A percentile compares a stretch with the other conserved stretches of the same genome.
These are phyloP conservation scores for Agrotis ipsilon DNA, from an alignment of 2,888 invertebrate species.

Conservation along the genomic window DNA sequence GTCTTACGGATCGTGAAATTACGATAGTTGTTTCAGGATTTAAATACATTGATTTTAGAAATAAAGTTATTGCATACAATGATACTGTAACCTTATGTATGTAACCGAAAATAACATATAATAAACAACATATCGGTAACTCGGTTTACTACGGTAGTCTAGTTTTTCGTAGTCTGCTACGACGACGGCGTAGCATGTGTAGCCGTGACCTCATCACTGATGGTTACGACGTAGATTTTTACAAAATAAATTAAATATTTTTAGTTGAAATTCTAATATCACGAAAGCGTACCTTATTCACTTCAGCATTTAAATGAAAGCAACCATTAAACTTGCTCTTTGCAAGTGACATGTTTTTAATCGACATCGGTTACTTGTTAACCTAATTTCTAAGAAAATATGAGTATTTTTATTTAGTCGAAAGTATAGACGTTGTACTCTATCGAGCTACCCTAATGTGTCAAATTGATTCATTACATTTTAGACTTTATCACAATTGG, in stretches of 20 bases:
- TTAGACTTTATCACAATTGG: too few species aligned
- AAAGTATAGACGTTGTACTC: too few species aligned
- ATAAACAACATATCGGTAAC: not conserved
- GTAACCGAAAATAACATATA: too few species aligned
- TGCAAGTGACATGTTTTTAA: constrained; percentile 35
- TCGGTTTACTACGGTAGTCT: not conserved
- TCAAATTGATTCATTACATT: too few species aligned
- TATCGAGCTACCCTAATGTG: too few species aligned
- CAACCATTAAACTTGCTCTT: constrained; percentile 20
- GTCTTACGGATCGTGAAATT: not conserved
- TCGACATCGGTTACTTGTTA: constrained; percentile 3
- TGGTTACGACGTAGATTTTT: constrained; percentile 37
- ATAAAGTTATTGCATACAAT: not conserved
- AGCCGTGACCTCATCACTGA: constrained; percentile 11
- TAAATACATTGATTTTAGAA: not conserved
- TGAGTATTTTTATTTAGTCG: not conserved
- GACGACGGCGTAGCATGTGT: constrained; percentile 10
- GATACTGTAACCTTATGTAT: not conserved
- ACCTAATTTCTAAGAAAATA: constrained; percentile 12
- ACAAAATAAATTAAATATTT: not conserved
- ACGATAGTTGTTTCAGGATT: too few species aligned
- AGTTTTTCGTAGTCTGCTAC: constrained; percentile 11
- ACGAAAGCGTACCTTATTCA: constrained; percentile 5
- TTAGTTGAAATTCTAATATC: not conserved
- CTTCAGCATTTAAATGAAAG: constrained; percentile 1